Evolutionary conservation across 2,113 vertebrate species (phyloP).

Genomic region (Anser cygnoides): DNA sequence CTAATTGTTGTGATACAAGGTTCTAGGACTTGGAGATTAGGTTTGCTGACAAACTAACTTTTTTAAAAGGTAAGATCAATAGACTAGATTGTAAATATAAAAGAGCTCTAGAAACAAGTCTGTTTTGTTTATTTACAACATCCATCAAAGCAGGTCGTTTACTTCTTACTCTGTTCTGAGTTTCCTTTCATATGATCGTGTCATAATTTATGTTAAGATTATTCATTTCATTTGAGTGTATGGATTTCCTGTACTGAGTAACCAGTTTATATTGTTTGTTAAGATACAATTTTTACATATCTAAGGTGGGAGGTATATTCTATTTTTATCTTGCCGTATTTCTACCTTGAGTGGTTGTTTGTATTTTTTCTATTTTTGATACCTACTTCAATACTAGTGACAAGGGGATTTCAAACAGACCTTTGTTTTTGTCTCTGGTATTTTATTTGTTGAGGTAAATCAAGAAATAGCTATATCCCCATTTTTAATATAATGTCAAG

Average conservation of each 20-base stretch:
- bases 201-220: not conserved
- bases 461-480: not conserved
- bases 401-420: not conserved
- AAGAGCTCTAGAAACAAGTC: not conserved
- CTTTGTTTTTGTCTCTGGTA: not conserved
- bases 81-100: not conserved
- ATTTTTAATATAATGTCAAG: not conserved
- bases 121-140: not conserved
- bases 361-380: not conserved
- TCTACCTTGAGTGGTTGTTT: not conserved
- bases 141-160: not conserved
- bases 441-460: not conserved
- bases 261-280: not conserved
- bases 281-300: not conserved
- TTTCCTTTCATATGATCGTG: not conserved
- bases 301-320: not conserved
- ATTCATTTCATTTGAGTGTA: not conserved
- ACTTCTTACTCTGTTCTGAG: not conserved
- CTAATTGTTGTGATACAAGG: not conserved
- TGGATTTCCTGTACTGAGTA: not conserved
- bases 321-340: not conserved
- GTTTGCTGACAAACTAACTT: not conserved
- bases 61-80: not conserved
- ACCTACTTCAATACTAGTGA: not conserved
- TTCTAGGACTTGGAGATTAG: not conserved